Base-by-base conservation (phyloP, 2,888 invertebrate genomes). In the Acrobasis suavella region DNA sequence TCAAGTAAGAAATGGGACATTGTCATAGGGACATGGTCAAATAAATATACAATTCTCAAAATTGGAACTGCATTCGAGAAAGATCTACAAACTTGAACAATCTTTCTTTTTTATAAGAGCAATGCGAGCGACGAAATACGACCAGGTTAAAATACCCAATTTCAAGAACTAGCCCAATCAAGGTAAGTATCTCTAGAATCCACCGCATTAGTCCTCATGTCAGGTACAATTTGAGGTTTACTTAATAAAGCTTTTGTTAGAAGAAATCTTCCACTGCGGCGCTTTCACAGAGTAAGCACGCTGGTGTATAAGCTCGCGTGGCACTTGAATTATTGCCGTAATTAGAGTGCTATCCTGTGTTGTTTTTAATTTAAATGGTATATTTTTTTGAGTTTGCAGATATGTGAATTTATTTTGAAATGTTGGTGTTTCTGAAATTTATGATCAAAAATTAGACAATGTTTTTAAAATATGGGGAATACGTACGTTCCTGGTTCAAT, bases 291-390 rank as follows among this genome's bases (percentile, higher is more conserved):
- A 37, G 54, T n/a, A 52, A 52, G 52, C 15, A 15, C 54, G 54
- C 38, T 55, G 14, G 15, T n/a, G 16, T 42, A 10, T 42, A 42
- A 56, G 55, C 16, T 56, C 55, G 55, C 55, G 55, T 56, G 55
- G 15, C 16, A 42, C 42, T 56, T 56, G 55, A 56, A 56, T 56
- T 56, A 56, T 56, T 10, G 17, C 39, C 6, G 39, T 42, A 56
- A 56, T 56, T 56, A 56, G 38, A 56, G 55, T 56, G 55, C 55
- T 39, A 9, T 58, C 12, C 12, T 37, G 58, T 49, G 49, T 58
- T 58, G 42, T 49, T 50, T 58, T 32, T 58, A 49, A 17, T 58
- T 49, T 17, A 17, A 42, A 32, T 49, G n/a, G 14, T 14, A 42
- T 16, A 32, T 58, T 22, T 49, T 49, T 58, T 46, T 17, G 10